Percentiles rank a stretch among this genome's conserved stretches.
These are phyloP conservation scores for Cyprinella venusta DNA, from an alignment of 2,797 vertebrate species.

Conservation along the genomic window DNA sequence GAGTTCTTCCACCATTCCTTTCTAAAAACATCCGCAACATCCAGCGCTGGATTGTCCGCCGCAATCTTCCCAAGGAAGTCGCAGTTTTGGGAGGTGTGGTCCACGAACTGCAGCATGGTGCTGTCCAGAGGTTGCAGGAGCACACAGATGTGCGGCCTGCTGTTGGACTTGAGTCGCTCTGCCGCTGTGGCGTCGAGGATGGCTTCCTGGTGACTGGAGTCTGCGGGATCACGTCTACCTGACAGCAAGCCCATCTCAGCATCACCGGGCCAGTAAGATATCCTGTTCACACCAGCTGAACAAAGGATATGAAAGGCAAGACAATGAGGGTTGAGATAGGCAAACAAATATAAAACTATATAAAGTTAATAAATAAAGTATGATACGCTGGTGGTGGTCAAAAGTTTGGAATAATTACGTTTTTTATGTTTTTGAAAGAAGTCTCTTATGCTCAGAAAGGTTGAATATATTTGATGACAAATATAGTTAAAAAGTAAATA, in stretches of 20 bases:
- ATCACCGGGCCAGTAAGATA: constrained; percentile 95
- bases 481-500: background rate
- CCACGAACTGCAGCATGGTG: constrained; percentile 85
- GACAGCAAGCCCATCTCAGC: constrained; percentile 89
- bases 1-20: constrained; percentile 78
- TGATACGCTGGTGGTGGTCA: background rate
- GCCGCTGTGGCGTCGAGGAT: constrained; percentile 85
- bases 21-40: constrained; percentile 77
- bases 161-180: constrained; percentile 92
- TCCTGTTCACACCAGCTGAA: constrained; percentile 89
- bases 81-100: constrained; percentile 85
- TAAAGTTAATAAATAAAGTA: background rate
- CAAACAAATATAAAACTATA: background rate
- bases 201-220: constrained; percentile 79
- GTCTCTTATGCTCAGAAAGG: background rate
- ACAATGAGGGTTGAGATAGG: background rate
- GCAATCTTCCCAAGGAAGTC: constrained; percentile 87
- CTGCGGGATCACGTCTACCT: constrained; percentile 49
- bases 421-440: background rate
- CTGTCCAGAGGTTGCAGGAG: constrained; percentile 85
- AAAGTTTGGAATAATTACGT: background rate
- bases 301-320: constrained; percentile 5
- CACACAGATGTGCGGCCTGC: constrained; percentile 87
- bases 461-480: background rate
- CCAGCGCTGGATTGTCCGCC: constrained; percentile 70